Conservation (phyloP, 2,888 invertebrate genomes). For the Anaspis maculata region DNA sequence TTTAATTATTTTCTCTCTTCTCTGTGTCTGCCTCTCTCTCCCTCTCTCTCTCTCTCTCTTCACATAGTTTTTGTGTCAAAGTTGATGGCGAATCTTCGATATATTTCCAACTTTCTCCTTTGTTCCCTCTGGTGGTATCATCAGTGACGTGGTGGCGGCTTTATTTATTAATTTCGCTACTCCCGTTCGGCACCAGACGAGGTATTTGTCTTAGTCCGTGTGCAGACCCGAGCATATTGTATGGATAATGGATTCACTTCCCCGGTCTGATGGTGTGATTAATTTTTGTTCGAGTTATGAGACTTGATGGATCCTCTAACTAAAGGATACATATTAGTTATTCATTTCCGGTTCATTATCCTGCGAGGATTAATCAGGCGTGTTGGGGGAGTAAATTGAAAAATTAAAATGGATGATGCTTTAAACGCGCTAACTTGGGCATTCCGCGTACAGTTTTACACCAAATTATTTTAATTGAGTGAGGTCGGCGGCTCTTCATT, state of each 20-base stretch:
- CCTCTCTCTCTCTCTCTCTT: too few relatives aligned
- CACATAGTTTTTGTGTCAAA: too few relatives aligned
- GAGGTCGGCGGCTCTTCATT: too few relatives aligned
- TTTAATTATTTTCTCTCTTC: too few relatives aligned
- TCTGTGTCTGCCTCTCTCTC: too few relatives aligned
- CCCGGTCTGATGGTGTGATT: conserved; percentile 26
- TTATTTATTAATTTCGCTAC: conserved; percentile 15
- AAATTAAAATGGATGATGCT: conserved; percentile 20
- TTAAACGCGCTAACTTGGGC: conserved; percentile 11
- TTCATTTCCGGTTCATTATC: conserved; percentile 23
- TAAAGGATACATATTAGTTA: conserved; percentile 20
- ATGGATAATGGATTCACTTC: conserved; percentile 29
- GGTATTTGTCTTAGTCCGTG: conserved; percentile 26
- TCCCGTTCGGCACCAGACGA: conserved; percentile 10
- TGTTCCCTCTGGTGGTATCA: too few relatives aligned
- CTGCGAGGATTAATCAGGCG: conserved; percentile 18
- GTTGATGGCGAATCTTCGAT: too few relatives aligned
- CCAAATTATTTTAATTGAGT: conserved; percentile 5
- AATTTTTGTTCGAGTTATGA: conserved; percentile 28
- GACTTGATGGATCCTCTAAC: conserved; percentile 21
- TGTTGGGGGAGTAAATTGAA: conserved; percentile 17
- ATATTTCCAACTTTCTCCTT: too few relatives aligned
- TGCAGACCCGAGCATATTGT: conserved; percentile 21
- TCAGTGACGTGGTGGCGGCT: too few relatives aligned
- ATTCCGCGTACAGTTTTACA: conserved; percentile 3